Percentiles rank a stretch among this genome's conserved stretches.
Evolutionary conservation across 92 coral and sea anemone genomes (phyloP).

Genomic region (Zoanthus sansibaricus): DNA sequence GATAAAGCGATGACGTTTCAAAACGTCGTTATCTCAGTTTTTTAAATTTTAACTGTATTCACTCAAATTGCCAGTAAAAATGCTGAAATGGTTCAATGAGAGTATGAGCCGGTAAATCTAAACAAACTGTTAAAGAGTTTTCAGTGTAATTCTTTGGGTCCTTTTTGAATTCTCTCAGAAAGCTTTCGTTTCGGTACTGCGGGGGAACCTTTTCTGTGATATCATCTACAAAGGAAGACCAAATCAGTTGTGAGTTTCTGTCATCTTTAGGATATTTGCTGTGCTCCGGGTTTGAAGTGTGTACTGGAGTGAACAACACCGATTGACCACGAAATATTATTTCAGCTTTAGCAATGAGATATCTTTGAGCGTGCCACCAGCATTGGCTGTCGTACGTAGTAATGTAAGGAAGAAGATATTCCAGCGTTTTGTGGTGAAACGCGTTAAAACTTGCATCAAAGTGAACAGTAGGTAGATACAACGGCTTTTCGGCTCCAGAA

Average conservation of each 20-base stretch:
- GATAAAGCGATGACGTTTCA: too few relatives aligned
- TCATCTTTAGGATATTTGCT: conserved; percentile 55
- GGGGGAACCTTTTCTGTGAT: conserved; percentile 21
- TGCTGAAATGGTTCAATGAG: conserved; percentile 54
- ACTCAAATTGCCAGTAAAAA: conserved; percentile 15
- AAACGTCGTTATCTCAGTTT: too few relatives aligned
- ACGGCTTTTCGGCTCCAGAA: background rate
- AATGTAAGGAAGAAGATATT: conserved; percentile 53
- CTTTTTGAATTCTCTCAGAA: conserved; percentile 30
- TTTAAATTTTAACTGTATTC: too few relatives aligned
- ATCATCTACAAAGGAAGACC: conserved; percentile 48
- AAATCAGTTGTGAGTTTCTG: conserved; percentile 27
- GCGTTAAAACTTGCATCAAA: conserved; percentile 61
- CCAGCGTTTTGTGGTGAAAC: conserved; percentile 46
- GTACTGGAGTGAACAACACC: conserved; percentile 47
- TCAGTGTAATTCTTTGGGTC: conserved; percentile 55
- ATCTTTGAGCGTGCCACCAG: conserved; percentile 64
- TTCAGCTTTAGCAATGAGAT: conserved; percentile 54
- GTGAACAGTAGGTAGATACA: conserved; percentile 42
- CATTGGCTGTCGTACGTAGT: conserved; percentile 42
- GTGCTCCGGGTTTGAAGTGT: conserved; percentile 31
- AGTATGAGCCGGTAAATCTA: conserved; percentile 21
- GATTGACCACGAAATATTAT: conserved; percentile 60
- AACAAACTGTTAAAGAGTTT: conserved; percentile 47
- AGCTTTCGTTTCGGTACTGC: background rate